Percentiles rank a stretch among this genome's conserved stretches.
Evolutionary conservation across 92 coral and sea anemone species (phyloP).

Genomic region (Actinostola sp.): DNA sequence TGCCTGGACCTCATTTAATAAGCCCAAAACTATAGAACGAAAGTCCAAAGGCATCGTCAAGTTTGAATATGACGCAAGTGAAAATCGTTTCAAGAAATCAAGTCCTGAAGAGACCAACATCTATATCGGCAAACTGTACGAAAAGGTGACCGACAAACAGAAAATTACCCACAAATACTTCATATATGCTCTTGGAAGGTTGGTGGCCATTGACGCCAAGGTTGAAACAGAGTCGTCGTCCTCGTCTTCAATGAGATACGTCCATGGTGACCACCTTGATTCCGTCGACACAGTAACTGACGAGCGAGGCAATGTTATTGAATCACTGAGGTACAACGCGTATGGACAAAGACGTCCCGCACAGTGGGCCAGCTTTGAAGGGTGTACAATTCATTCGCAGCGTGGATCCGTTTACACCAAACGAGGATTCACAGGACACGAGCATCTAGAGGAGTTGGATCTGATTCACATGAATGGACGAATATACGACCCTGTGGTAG

Average conservation of each 20-base stretch:
- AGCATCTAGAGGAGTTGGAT: slow-evolving; percentile 37
- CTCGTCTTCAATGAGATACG: slow-evolving; percentile 10
- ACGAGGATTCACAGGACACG: slow-evolving; percentile 41
- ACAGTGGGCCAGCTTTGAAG: slow-evolving; percentile 29
- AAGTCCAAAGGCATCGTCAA: slow-evolving; percentile 15
- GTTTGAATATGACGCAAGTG: slow-evolving; percentile 28
- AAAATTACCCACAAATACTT: slow-evolving; percentile 31
- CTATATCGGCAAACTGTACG: slow-evolving; percentile 27
- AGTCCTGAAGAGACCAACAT: slow-evolving; percentile 26
- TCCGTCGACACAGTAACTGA: slow-evolving; percentile 31
- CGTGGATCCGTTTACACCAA: slow-evolving; percentile 17
- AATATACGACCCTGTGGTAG: slow-evolving; percentile 44
- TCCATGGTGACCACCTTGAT: slow-evolving; percentile 38
- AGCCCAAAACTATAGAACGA: slow-evolving; percentile 21
- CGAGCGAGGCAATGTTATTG: slow-evolving; percentile 17
- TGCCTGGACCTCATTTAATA: slow-evolving; percentile 37
- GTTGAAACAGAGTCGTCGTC: neutral
- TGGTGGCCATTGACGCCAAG: slow-evolving; percentile 30
- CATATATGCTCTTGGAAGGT: slow-evolving; percentile 29
- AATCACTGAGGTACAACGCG: slow-evolving; percentile 30
- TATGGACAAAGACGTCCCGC: slow-evolving; percentile 32
- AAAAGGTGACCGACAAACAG: slow-evolving; percentile 5
- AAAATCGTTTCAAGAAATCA: slow-evolving; percentile 16
- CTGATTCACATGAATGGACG: slow-evolving; percentile 49
- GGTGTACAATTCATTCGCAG: slow-evolving; percentile 21